Base-by-base conservation (phyloP, 1,140 invertebrate species). In the Eupristina koningsbergeri region DNA sequence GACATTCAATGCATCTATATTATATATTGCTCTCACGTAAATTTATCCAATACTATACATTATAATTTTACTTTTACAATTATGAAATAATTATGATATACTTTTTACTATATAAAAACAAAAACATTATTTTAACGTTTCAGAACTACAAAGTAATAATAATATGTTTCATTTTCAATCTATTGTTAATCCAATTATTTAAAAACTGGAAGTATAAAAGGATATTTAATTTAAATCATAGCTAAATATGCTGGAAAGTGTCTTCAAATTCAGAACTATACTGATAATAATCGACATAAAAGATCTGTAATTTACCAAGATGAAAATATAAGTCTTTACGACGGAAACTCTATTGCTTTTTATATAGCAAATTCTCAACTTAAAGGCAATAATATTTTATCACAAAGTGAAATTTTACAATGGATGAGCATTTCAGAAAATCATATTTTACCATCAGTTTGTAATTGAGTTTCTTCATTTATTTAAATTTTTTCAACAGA, bases 291-390 rank as follows among this genome's bases (percentile, higher is more conserved):
- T 77, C 15, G 50, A 75, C 9, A 81, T 63, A 58, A 84, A 74
- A 58, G 84, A 41, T 64, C 64, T 9, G 64, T 88, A n/a, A 67
- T 67, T 75, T 85, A 88, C 79, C 89, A 91, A 78, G 92, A 93
- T 90, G 93, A 93, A 31, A 90, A 93, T 34, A 47, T 90, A 9
- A 90, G 88, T 79, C 87, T 96, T 61, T 93, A 90, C 85, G 94
- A 96, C 86, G 94, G 93, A 84, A 95, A 94, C 90, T 95, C 95
- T 50, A 96, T 96, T 88, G 93, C 94, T 47, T 94, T 94, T 84
- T 95, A 93, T 90, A 91, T 96, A 53, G 93, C 94, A 17, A 94
- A 94, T 89, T 89, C 93, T 22, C 89, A 94, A 84, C 89, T 96
- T 29, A 92, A 92, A 85, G 93, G 94, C 53, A 89, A 88, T 29